Evolutionary conservation across 2,888 invertebrate species (phyloP), one percentile per base, ranked within the genome.

Genomic region (Emmelina monodactyla): DNA sequence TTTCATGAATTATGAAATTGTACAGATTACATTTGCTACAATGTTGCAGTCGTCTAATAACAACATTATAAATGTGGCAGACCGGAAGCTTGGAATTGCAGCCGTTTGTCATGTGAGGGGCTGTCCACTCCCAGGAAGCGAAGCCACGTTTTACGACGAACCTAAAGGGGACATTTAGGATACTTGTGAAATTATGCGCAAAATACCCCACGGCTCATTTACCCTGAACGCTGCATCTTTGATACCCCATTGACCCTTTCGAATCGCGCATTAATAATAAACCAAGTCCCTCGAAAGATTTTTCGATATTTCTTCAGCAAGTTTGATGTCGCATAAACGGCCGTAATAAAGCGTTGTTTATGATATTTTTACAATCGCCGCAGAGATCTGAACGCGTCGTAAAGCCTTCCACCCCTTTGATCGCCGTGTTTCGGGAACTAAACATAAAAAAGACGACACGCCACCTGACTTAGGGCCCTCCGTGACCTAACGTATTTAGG

Each of bases 401-500:
- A 13, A 32, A 37, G 22, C 22, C 28, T 32, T 40, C 45, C 50
- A 46, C 45, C 45, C 50, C 47, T 44, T 43, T 40, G 40, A 45
- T 14, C 44, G 22, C 34, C 37, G 41, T 39, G 42, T 34, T 37
- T 38, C 41, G 38, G 37, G 34, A 28, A n/a, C n/a, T n/a, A n/a
- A n/a, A n/a, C n/a, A n/a, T n/a, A n/a, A n/a, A n/a, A n/a, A n/a
- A 29, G 29, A 35, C 15, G 28, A 22, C 38, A 41, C 44, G 43
- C 47, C 39, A 50, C 49, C 53, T 51, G 47, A 42, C 45, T 42
- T 40, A 33, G 45, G 33, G 48, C 49, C 50, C 57, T 56, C 55
- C 65, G 64, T 69, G 73, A 73, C 73, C 71, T 68, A 56, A 59
- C 63, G 66, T 70, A 68, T 71, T 71, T 70, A 66, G 73, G 69